These are phyloP conservation scores for Orcinus orca DNA, from an alignment of 2,113 vertebrate species.

Conservation along the genomic window DNA sequence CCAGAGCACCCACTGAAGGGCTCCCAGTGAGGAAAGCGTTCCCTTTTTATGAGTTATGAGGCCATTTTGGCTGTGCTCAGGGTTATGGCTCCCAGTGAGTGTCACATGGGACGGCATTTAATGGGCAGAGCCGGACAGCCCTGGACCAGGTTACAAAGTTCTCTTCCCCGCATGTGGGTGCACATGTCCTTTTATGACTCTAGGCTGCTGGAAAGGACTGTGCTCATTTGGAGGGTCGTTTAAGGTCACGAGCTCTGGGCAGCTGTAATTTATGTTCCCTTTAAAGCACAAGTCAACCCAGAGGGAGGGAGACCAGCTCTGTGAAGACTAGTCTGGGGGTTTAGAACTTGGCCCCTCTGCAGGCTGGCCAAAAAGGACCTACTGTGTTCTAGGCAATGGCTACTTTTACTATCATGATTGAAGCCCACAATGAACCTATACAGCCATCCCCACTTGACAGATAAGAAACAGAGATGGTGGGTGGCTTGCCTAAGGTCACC, in stretches of 20 bases:
- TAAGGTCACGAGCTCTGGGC: slow-evolving; percentile 56
- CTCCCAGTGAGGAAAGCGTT: background rate
- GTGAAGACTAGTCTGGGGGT: background rate
- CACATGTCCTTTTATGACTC: slow-evolving; percentile 54
- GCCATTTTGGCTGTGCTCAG: slow-evolving; percentile 35
- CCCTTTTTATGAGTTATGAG: slow-evolving; percentile 40
- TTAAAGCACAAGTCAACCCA: background rate
- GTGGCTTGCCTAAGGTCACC: background rate
- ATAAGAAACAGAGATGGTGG: background rate
- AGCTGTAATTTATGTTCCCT: slow-evolving; percentile 21
- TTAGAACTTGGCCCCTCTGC: background rate
- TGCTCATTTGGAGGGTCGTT: slow-evolving; percentile 26
- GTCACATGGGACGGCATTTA: slow-evolving; percentile 61
- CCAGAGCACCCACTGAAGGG: slow-evolving; percentile 8
- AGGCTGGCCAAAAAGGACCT: background rate
- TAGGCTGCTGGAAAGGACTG: slow-evolving; percentile 53
- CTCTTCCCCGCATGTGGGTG: background rate
- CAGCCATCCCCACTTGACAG: background rate
- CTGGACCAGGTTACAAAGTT: slow-evolving; percentile 25
- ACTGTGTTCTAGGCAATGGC: background rate
- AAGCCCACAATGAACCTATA: background rate
- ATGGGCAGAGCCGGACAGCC: slow-evolving; percentile 56
- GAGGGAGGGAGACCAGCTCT: background rate
- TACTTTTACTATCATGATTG: background rate
- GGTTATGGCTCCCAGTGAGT: slow-evolving; percentile 53